A percentile compares a stretch with the other conserved stretches of the same genome.
These are phyloP conservation scores for Seira ritae DNA, from an alignment of 2,888 invertebrate genomes.

Conservation along the genomic window DNA sequence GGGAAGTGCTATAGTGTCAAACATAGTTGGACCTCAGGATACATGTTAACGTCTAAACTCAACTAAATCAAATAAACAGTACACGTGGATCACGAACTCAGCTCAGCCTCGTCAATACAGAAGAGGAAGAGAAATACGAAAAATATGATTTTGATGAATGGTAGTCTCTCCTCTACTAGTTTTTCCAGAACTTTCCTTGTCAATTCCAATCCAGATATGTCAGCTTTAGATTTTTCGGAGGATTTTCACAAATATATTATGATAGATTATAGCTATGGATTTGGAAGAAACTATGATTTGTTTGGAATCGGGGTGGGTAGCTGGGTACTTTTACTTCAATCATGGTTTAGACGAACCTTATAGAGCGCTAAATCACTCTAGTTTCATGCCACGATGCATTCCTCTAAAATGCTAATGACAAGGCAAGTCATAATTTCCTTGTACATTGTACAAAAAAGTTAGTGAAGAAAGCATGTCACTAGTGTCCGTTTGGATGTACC, in stretches of 20 bases:
- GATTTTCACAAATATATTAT: conserved; percentile 39
- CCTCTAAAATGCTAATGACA: no score
- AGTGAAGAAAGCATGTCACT: no score
- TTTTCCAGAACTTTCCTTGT: conserved; percentile 34
- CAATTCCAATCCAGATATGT: conserved; percentile 52
- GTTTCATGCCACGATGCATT: no score
- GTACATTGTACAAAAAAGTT: no score
- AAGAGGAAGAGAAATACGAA: conserved; percentile 18
- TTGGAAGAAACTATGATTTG: background rate
- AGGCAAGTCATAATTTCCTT: no score
- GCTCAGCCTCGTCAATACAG: no score
- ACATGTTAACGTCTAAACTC: conserved; percentile 31
- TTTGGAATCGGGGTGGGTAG: no score
- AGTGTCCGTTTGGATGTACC: no score
- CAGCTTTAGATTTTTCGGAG: conserved; percentile 6
- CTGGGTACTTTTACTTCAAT: no score
- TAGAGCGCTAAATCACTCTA: no score
- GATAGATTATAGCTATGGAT: conserved; percentile 29
- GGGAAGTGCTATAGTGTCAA: background rate
- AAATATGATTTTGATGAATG: conserved; percentile 62
- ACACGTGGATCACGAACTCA: conserved; percentile 63
- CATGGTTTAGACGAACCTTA: no score
- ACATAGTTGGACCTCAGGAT: conserved; percentile 1
- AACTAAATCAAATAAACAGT: conserved; percentile 55
- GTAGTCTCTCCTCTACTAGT: conserved; percentile 27